Evolutionary conservation across 92 coral and sea anemone species (phyloP), one percentile per base, ranked within the genome.

Genomic region (Zoanthus sansibaricus): DNA sequence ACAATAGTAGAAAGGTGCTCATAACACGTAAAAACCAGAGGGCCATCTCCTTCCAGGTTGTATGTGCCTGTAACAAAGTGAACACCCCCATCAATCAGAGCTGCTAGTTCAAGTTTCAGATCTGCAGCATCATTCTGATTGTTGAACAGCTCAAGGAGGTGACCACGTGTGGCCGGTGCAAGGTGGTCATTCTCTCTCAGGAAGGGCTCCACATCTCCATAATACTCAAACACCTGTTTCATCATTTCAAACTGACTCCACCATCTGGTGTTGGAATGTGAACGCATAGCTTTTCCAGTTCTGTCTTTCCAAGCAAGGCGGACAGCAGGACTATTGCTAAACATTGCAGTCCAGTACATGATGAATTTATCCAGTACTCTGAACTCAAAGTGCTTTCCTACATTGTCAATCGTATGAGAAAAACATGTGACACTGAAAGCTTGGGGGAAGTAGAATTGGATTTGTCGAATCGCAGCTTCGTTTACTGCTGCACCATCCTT

Each of bases 401-500:
- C 42, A 37, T 37, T 37, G 42, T 37, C 42, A 37, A 37, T 37
- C 42, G 42, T 37, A 37, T 25, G 79, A 9, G 79, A 75, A 75
- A 75, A 75, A 75, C 79, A 75, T 9, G 79, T 75, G 79, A 75
- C 79, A 75, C 59, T 48, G 61, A 75, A 75, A 18, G 42, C 58
- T 21, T 48, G 37, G 59, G 79, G 58, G 42, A 75, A 75, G 62
- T 75, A 75, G 79, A 75, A 75, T 30, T 75, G 17, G 64, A 49
- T 48, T 75, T 75, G 79, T 75, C 62, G 58, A 47, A 75, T 18
- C 18, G 62, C 79, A 75, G 79, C 79, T 75, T 75, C 79, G 44
- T 75, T 75, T 47, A 75, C 79, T 49, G 79, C 58, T 59, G 87
- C 87, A 68, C 87, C 78, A 58, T 85, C 88, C 71, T 84, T 84